Percentiles rank a stretch among this genome's conserved stretches.
Evolutionary conservation across 2,888 invertebrate genomes (phyloP).

Genomic region (Lysandra bellargus): DNA sequence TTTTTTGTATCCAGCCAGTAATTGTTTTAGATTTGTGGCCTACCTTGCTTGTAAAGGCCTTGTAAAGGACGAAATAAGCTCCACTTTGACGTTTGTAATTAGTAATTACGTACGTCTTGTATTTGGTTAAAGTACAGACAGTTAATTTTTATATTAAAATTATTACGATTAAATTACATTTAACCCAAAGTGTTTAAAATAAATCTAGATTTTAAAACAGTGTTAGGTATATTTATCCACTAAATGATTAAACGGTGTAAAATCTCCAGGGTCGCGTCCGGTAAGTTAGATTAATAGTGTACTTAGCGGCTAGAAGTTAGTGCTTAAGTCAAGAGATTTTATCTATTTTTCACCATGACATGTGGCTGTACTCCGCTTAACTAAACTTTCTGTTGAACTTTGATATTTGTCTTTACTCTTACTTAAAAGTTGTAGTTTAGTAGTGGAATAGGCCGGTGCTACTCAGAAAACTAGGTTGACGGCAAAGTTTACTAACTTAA

Average conservation of each 20-base stretch:
- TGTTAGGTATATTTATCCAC: neutral
- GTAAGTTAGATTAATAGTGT: constrained; percentile 24
- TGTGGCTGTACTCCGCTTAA: constrained; percentile 5
- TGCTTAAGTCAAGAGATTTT: constrained; percentile 26
- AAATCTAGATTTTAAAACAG: neutral
- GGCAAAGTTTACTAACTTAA: neutral
- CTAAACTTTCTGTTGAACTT: constrained; percentile 9
- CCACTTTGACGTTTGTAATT: no score
- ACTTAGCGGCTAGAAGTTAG: constrained; percentile 23
- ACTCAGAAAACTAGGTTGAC: neutral
- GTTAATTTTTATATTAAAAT: neutral
- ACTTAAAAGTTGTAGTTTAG: neutral
- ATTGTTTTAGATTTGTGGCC: no score
- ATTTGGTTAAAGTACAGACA: no score
- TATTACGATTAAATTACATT: neutral
- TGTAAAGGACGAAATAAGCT: no score
- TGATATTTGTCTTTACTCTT: neutral
- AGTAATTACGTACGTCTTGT: no score
- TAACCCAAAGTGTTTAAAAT: neutral
- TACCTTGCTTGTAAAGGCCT: no score
- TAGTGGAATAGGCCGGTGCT: neutral
- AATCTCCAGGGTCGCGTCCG: constrained; percentile 3
- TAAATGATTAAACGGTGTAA: constrained; percentile 22
- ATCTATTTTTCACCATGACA: constrained; percentile 23
- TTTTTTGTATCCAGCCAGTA: neutral